phyloP scores from a whole-genome alignment of 2,797 vertebrate species.

The Hozukius guyotensis region DNA sequence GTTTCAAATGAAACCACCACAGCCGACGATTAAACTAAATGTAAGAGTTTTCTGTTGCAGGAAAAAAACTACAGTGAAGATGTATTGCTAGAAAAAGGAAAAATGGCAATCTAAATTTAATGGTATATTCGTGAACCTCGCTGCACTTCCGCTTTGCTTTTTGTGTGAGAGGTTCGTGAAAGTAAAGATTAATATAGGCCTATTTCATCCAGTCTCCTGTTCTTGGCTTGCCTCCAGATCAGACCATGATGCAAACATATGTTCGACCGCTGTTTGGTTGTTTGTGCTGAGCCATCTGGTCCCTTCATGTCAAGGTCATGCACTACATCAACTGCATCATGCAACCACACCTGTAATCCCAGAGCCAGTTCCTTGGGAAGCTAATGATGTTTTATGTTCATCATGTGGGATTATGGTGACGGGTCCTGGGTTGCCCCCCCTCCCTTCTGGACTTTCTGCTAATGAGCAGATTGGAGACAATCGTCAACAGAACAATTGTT shows the following conservation, averaged over 20 bases:
- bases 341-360: slow-evolving; percentile 31
- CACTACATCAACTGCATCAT: slow-evolving; percentile 35
- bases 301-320: slow-evolving; percentile 57
- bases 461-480: background rate
- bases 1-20: background rate
- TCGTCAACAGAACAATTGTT: background rate
- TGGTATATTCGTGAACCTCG: background rate
- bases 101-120: background rate
- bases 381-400: slow-evolving; percentile 22
- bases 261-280: slow-evolving; percentile 37
- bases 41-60: background rate
- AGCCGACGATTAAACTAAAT: background rate
- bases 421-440: too few species aligned
- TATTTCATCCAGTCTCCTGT: background rate
- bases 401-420: background rate
- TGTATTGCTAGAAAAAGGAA: background rate
- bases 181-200: background rate
- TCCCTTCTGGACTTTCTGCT: background rate
- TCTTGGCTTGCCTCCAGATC: slow-evolving; percentile 32
- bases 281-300: slow-evolving; percentile 56
- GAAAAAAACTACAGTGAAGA: background rate
- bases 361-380: slow-evolving; percentile 19
- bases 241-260: slow-evolving; percentile 38
- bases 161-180: background rate
- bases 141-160: background rate